A percentile compares a stretch with the other conserved stretches of the same genome.
Conservation (phyloP, 2,797 vertebrate genomes). For the Sebastolobus alascanus region DNA sequence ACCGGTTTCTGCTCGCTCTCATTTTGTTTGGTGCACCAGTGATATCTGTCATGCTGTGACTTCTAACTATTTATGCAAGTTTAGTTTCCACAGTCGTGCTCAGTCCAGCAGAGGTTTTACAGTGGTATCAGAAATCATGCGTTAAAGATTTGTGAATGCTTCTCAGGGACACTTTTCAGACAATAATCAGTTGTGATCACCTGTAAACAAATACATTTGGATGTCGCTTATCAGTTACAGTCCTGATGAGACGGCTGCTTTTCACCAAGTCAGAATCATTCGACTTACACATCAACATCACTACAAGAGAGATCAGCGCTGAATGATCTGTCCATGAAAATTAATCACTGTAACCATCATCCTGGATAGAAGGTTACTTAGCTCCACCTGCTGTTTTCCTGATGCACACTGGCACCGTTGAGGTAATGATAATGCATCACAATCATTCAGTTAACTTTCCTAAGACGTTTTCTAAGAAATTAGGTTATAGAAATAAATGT, state of each 20-base stretch:
- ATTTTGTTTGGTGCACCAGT: neutral
- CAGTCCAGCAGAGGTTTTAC: neutral
- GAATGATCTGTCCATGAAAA: neutral
- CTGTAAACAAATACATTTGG: neutral
- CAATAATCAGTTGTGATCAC: neutral
- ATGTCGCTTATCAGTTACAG: constrained; percentile 1
- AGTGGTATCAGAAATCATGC: neutral
- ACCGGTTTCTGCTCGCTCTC: neutral
- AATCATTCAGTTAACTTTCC: neutral
- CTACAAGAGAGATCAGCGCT: neutral
- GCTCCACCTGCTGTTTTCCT: constrained; percentile 71
- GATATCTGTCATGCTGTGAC: constrained; percentile 16
- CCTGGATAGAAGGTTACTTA: constrained; percentile 17
- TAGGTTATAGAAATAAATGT: neutral
- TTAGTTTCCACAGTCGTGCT: neutral
- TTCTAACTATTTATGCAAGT: constrained; percentile 3
- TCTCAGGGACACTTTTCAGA: neutral
- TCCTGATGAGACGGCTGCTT: neutral
- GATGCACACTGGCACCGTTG: constrained; percentile 6
- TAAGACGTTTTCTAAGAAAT: neutral
- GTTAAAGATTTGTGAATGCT: neutral
- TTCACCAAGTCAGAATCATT: neutral
- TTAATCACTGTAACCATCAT: neutral
- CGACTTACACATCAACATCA: neutral
- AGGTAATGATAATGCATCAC: neutral